A percentile compares a stretch with the other conserved stretches of the same genome.
Evolutionary conservation across 2,113 vertebrate species (phyloP).

Genomic region (Odobenus rosmarus): DNA sequence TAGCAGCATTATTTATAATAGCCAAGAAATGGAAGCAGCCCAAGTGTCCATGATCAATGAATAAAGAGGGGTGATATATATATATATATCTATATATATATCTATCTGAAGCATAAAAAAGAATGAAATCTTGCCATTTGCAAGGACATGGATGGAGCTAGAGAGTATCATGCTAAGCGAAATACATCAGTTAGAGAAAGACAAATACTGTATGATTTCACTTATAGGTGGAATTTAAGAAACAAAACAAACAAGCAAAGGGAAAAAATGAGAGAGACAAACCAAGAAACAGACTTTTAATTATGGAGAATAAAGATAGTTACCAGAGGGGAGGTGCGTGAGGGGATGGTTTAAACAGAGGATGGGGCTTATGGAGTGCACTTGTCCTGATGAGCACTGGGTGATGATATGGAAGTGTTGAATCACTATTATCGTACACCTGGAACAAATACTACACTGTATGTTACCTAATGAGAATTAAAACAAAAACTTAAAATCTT

Average conservation of each 20-base stretch:
- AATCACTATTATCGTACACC: neutral
- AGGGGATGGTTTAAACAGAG: neutral
- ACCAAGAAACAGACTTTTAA: neutral
- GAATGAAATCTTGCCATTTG: neutral
- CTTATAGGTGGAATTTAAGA: neutral
- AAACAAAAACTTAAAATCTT: neutral
- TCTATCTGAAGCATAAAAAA: neutral
- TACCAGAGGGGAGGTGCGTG: neutral
- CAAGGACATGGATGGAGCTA: neutral
- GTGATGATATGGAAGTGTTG: neutral
- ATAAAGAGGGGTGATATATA: neutral
- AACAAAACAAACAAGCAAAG: neutral
- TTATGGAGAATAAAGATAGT: neutral
- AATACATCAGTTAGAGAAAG: neutral
- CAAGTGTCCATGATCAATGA: neutral
- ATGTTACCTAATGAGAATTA: neutral
- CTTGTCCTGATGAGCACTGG: neutral
- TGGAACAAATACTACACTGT: neutral
- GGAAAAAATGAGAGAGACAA: neutral
- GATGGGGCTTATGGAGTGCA: neutral
- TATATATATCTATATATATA: too few species aligned
- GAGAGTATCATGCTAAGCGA: neutral
- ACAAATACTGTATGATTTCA: neutral
- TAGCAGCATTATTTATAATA: neutral
- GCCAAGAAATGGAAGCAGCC: neutral